A percentile compares a stretch with the other conserved stretches of the same genome.
Evolutionary conservation across 2,888 invertebrate genomes (phyloP).

Genomic region (Ormyrus pomaceus): DNA sequence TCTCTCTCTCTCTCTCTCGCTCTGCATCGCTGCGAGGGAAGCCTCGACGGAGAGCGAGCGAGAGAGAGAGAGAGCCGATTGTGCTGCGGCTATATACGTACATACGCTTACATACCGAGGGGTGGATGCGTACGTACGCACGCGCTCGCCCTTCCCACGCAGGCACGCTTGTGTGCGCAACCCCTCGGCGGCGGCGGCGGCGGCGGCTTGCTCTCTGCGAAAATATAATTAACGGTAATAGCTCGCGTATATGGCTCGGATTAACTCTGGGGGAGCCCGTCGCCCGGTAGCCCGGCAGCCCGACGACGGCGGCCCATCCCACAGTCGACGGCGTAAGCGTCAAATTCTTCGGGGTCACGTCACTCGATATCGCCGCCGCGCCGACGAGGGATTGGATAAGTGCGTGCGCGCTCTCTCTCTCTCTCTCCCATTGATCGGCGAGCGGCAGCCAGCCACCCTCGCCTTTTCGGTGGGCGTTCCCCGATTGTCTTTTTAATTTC

Average conservation of each 20-base stretch:
- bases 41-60: no score
- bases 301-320: constrained; percentile 17
- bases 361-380: constrained; percentile 37
- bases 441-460: not conserved
- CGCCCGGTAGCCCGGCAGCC: constrained; percentile 12
- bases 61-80: not conserved
- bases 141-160: constrained; percentile 52
- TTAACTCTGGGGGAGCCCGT: constrained; percentile 64
- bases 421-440: constrained; percentile 24
- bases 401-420: constrained; percentile 13
- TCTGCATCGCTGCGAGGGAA: no score
- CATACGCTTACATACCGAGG: not conserved
- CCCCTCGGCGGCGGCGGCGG: constrained; percentile 21
- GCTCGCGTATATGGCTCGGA: constrained; percentile 74
- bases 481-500: constrained; percentile 53
- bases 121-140: not conserved
- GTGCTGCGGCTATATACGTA: not conserved
- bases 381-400: constrained; percentile 40
- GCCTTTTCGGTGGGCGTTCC: constrained; percentile 41
- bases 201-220: constrained; percentile 63
- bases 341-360: constrained; percentile 69
- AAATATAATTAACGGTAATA: constrained; percentile 76
- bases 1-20: constrained; percentile 57
- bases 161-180: not conserved
- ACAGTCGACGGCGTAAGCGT: constrained; percentile 58